Percentiles rank a stretch among this genome's conserved stretches.
Conservation (phyloP, 2,797 vertebrate genomes). For the Macropus fuliginosus region DNA sequence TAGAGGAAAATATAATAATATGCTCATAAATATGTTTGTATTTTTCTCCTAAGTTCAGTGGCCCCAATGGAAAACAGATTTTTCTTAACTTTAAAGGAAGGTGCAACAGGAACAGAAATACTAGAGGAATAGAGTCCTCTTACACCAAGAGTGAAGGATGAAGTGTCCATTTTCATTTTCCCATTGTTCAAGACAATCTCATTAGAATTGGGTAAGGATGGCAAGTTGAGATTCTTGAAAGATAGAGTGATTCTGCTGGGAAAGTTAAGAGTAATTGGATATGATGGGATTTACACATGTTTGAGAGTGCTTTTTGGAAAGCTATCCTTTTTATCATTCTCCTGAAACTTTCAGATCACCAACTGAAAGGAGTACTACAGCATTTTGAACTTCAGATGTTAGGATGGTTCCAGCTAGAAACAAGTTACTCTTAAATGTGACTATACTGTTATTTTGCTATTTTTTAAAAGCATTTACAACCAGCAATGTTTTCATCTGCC, state of each 20-base stretch:
- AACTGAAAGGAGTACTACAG: constrained; percentile 1
- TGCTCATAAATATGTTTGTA: background rate
- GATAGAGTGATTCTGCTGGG: constrained; percentile 65
- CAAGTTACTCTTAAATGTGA: constrained; percentile 20
- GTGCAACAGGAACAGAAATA: constrained; percentile 9
- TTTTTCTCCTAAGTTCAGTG: background rate
- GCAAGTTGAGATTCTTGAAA: constrained; percentile 35
- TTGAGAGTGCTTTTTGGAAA: constrained; percentile 72
- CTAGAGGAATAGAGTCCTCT: background rate
- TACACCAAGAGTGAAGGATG: constrained; percentile 33
- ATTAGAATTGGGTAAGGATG: constrained; percentile 34
- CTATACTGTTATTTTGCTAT: background rate
- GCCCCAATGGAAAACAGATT: background rate
- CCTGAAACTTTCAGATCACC: constrained; percentile 53
- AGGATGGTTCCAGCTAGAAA: background rate
- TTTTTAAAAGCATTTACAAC: background rate
- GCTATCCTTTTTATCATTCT: constrained; percentile 58
- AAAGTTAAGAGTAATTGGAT: constrained; percentile 68
- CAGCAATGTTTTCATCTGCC: background rate
- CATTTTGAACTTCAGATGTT: constrained; percentile 23
- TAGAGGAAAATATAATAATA: constrained; percentile 34
- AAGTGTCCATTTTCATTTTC: constrained; percentile 42
- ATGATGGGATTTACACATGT: constrained; percentile 64
- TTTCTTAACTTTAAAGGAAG: constrained; percentile 17
- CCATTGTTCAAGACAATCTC: constrained; percentile 56